These are phyloP conservation scores for Scomberomorus guttatus DNA, from an alignment of 2,797 vertebrate genomes.

Conservation along the genomic window DNA sequence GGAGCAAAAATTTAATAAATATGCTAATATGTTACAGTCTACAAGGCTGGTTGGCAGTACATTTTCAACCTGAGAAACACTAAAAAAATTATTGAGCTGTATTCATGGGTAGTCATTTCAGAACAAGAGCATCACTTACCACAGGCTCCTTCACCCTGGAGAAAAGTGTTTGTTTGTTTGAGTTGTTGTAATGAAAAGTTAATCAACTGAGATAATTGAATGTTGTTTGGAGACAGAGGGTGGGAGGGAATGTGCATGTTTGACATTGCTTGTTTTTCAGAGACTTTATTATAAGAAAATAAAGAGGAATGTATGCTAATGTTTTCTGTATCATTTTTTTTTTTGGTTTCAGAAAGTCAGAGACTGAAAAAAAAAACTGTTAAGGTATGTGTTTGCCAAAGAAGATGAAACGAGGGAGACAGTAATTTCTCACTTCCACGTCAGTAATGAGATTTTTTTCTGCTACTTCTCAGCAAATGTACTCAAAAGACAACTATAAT, in stretches of 20 bases:
- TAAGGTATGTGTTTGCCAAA: conserved; percentile 1
- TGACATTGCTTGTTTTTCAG: conserved; percentile 68
- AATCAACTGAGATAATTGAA: conserved; percentile 87
- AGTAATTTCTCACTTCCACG: background rate
- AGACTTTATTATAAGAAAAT: conserved; percentile 48
- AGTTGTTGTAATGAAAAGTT: conserved; percentile 85
- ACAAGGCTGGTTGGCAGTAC: conserved; percentile 56
- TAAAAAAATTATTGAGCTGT: conserved; percentile 51
- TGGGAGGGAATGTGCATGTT: conserved; percentile 68
- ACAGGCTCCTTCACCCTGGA: conserved; percentile 64
- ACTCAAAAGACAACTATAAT: conserved; percentile 24
- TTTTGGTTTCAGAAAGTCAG: conserved; percentile 4
- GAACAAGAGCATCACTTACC: conserved; percentile 74
- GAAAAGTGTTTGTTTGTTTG: conserved; percentile 81
- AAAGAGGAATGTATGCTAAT: conserved; percentile 16
- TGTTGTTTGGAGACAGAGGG: conserved; percentile 76
- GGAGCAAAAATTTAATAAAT: conserved; percentile 79
- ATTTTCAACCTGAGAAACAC: conserved; percentile 69
- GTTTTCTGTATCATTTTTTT: conserved; percentile 18
- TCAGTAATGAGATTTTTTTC: conserved; percentile 33
- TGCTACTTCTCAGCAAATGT: conserved; percentile 25
- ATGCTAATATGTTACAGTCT: conserved; percentile 77
- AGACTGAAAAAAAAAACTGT: background rate
- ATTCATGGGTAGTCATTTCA: conserved; percentile 64
- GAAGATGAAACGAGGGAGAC: conserved; percentile 26